phyloP scores from a whole-genome alignment of 2,113 vertebrate genomes.

The Anseranas semipalmata region DNA sequence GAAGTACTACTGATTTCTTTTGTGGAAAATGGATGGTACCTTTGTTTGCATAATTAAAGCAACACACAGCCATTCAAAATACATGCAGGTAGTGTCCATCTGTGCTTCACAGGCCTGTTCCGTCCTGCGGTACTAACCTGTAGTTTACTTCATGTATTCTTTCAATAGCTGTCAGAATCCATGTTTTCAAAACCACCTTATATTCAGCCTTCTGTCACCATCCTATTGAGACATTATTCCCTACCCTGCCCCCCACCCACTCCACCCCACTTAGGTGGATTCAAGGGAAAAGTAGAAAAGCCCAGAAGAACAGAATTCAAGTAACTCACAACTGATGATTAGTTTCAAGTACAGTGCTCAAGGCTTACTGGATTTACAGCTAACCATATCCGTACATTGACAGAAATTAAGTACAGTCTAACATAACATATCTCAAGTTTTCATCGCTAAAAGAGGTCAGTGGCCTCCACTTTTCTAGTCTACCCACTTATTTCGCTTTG shows the following conservation, averaged over 20 bases:
- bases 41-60: neutral
- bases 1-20: neutral
- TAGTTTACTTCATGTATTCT: neutral
- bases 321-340: neutral
- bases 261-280: neutral
- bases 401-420: neutral
- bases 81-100: neutral
- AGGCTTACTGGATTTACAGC: neutral
- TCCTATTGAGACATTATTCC: neutral
- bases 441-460: neutral
- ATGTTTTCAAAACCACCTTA: neutral
- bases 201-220: neutral
- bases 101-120: neutral
- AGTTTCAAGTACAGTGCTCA: neutral
- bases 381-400: neutral
- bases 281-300: neutral
- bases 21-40: neutral
- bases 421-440: neutral
- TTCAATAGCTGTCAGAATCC: neutral
- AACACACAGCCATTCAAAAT: neutral
- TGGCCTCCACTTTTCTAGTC: neutral
- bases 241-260: neutral
- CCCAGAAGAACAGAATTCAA: neutral
- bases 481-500: neutral
- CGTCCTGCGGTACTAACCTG: neutral